Conservation (phyloP, 2,797 vertebrate species). For the Enteromius anoplus region DNA sequence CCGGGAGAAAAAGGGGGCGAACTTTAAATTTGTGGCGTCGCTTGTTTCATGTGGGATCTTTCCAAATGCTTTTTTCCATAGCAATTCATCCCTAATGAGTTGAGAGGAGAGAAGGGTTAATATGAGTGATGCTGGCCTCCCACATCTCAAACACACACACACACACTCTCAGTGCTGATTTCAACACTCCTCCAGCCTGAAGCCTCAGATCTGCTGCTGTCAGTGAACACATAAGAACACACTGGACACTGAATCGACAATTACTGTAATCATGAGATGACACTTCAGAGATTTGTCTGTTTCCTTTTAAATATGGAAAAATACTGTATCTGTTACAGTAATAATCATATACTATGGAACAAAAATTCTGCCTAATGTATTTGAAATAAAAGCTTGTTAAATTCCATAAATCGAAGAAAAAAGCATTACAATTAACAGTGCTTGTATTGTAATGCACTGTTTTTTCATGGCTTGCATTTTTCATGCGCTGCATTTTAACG, state of each 20-base stretch:
- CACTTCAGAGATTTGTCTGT: neutral
- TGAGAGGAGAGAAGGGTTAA: conserved; percentile 10
- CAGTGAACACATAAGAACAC: neutral
- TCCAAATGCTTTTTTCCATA: conserved; percentile 40
- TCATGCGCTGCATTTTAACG: no score
- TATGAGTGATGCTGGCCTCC: conserved; percentile 42
- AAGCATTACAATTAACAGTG: no score
- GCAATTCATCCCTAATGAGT: conserved; percentile 42
- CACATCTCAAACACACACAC: conserved; percentile 4
- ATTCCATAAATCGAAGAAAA: no score
- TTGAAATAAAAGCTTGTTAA: no score
- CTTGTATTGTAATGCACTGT: no score
- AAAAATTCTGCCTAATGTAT: no score
- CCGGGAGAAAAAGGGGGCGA: neutral
- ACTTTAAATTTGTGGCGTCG: conserved; percentile 20
- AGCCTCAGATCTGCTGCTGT: neutral
- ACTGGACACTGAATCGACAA: neutral
- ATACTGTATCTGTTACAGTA: neutral
- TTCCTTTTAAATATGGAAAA: neutral
- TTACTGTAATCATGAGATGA: neutral
- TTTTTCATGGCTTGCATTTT: no score
- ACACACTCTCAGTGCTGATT: conserved; percentile 30
- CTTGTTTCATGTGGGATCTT: conserved; percentile 37
- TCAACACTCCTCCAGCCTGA: conserved; percentile 5
- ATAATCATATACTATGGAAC: neutral